Evolutionary conservation across 2,113 vertebrate genomes (phyloP), one percentile per base, ranked within the genome.

Genomic region (Rana temporaria): DNA sequence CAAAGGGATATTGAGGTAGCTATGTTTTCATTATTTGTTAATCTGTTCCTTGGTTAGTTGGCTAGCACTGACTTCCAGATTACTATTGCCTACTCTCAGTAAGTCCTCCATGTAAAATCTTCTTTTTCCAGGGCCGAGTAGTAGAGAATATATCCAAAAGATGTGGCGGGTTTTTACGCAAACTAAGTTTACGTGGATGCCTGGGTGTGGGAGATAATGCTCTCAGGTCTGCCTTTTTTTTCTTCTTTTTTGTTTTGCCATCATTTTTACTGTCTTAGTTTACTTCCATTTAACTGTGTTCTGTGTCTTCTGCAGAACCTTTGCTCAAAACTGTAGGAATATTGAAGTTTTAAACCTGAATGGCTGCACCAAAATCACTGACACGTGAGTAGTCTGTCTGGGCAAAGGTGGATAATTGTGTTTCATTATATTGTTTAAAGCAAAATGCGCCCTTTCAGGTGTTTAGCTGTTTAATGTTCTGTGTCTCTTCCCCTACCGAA

Each of bases 131-230:
- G 98, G 98, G 98, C 30, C 95, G 98, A 0, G 98, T 99, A 62
- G 98, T 99, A 55, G 98, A 99, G 90, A 99, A 99, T 88, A 99
- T 99, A 87, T 99, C 98, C n/a, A 99, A 99, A 89, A 91, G 98
- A 66, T 99, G 98, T n/a, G 98, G 98, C 52, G 98, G 98, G 2
- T 99, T 99, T 92, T 90, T 99, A 83, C 90, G 98, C 85, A 98
- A 98, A 87, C 87, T 99, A 62, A 98, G 98, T 88, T 94, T 99
- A 18, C 88, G 98, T 1, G 98, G 98, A 26, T 99, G 98, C 82
- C 92, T 90, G 53, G 98, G 96, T 57, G 98, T 99, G 52, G 98
- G 98, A 84, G 98, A 99, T 93, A 97, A 96, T 17, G 98, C 98
- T 1, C 90, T 99, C 86, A 97, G 97, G 98, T 98, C 91, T 87